Evolutionary conservation across 2,888 invertebrate genomes (phyloP).

Genomic region (Diarsia mendica): DNA sequence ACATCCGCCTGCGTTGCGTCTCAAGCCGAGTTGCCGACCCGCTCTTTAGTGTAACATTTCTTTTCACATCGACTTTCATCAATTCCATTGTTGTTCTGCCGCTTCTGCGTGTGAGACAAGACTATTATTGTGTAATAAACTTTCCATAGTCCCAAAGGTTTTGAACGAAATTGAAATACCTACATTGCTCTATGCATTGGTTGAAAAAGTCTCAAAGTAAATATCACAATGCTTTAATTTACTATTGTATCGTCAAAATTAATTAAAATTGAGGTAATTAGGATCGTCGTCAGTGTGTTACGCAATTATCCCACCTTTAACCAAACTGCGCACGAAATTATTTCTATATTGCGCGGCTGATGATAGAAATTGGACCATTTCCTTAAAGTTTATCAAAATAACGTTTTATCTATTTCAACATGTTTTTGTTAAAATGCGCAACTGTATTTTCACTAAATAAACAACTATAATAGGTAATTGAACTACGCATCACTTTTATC

Average conservation of each 20-base stretch:
- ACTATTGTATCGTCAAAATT: background rate
- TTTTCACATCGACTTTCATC: conserved; percentile 72
- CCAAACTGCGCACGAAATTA: conserved; percentile 10
- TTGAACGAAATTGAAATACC: background rate
- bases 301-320: conserved; percentile 10
- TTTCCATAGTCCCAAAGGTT: background rate
- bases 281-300: background rate
- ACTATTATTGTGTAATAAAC: background rate
- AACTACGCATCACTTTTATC: conserved; percentile 51
- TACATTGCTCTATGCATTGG: background rate
- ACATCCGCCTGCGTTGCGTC: conserved; percentile 73
- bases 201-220: background rate
- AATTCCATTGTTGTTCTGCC: conserved; percentile 56
- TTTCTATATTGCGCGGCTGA: conserved; percentile 16
- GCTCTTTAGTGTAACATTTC: conserved; percentile 53
- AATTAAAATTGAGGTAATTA: background rate
- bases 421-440: conserved; percentile 32
- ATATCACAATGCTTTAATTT: background rate
- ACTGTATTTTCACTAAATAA: conserved; percentile 34
- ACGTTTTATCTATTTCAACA: conserved; percentile 34
- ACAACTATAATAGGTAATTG: conserved; percentile 25
- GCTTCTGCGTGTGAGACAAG: conserved; percentile 47
- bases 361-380: background rate
- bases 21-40: conserved; percentile 44
- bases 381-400: conserved; percentile 20